These are phyloP conservation scores for Hypotaenidia okinawae DNA, from an alignment of 2,797 vertebrate genomes.

Conservation along the genomic window DNA sequence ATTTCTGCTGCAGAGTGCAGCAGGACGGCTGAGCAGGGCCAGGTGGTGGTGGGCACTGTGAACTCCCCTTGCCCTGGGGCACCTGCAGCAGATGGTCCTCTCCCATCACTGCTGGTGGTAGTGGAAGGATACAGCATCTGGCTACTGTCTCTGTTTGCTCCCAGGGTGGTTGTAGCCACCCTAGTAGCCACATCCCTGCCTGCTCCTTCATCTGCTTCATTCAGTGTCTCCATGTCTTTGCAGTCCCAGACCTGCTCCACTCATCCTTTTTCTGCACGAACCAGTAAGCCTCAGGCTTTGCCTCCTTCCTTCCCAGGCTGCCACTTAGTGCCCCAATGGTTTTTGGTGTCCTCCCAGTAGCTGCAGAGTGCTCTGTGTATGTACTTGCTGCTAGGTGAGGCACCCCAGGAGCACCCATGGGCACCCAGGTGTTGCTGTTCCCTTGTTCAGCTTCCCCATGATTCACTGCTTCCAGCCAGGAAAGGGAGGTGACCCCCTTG, in stretches of 20 bases:
- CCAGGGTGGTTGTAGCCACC: neutral
- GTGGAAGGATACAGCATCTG: neutral
- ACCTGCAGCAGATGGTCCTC: neutral
- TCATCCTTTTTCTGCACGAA: neutral
- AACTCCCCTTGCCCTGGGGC: neutral
- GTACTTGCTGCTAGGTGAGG: neutral
- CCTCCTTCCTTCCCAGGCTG: neutral
- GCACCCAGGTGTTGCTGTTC: neutral
- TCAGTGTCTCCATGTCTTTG: neutral
- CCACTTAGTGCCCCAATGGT: neutral
- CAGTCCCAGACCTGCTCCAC: neutral
- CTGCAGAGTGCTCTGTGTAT: neutral
- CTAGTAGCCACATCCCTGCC: neutral
- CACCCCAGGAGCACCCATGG: neutral
- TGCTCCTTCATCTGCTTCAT: neutral
- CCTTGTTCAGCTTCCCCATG: neutral
- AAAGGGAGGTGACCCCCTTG: neutral
- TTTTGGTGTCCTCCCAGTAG: neutral
- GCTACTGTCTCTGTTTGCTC: neutral
- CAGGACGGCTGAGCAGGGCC: neutral
- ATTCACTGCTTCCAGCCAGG: neutral
- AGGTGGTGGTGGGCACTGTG: neutral
- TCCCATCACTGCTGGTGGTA: neutral
- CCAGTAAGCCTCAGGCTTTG: neutral
- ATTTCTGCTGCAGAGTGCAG: neutral